These are phyloP conservation scores for Stenoptilia bipunctidactyla DNA, from an alignment of 2,888 invertebrate genomes.

Conservation along the genomic window DNA sequence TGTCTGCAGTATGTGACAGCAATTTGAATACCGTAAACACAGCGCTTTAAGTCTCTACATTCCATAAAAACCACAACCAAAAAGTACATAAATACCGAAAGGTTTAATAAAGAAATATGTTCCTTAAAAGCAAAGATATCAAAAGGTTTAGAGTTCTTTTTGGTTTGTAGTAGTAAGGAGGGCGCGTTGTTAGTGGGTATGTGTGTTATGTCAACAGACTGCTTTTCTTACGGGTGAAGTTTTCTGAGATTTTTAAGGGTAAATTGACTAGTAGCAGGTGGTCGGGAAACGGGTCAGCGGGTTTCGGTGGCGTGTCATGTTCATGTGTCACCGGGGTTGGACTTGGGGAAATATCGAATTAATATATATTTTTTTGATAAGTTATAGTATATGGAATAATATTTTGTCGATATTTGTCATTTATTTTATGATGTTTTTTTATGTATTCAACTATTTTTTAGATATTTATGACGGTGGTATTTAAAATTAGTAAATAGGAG, in stretches of 20 bases:
- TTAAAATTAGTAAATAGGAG: too few relatives aligned
- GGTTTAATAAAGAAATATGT: slow-evolving; percentile 31
- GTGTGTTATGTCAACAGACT: slow-evolving; percentile 62
- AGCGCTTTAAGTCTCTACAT: slow-evolving; percentile 45
- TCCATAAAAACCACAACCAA: slow-evolving; percentile 31
- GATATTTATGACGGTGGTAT: too few relatives aligned
- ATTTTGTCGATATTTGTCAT: too few relatives aligned
- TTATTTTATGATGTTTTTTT: too few relatives aligned
- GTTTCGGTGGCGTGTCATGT: slow-evolving; percentile 59
- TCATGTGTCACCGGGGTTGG: slow-evolving; percentile 55
- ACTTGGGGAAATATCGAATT: too few relatives aligned
- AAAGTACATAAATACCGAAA: slow-evolving; percentile 26
- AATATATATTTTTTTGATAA: too few relatives aligned
- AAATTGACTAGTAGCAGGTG: slow-evolving; percentile 64
- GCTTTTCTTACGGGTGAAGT: slow-evolving; percentile 56
- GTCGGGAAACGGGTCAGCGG: slow-evolving; percentile 64
- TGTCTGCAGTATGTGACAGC: slow-evolving; percentile 38
- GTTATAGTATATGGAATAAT: too few relatives aligned
- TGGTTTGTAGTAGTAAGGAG: slow-evolving; percentile 43
- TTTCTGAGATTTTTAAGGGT: slow-evolving; percentile 57
- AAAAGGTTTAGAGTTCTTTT: slow-evolving; percentile 35
- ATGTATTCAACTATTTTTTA: too few relatives aligned
- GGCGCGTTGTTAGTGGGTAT: slow-evolving; percentile 50
- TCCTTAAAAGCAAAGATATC: slow-evolving; percentile 40
- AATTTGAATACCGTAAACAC: slow-evolving; percentile 61